phyloP scores from a whole-genome alignment of 2,888 invertebrate genomes.

The Xanthorhoe designata region DNA sequence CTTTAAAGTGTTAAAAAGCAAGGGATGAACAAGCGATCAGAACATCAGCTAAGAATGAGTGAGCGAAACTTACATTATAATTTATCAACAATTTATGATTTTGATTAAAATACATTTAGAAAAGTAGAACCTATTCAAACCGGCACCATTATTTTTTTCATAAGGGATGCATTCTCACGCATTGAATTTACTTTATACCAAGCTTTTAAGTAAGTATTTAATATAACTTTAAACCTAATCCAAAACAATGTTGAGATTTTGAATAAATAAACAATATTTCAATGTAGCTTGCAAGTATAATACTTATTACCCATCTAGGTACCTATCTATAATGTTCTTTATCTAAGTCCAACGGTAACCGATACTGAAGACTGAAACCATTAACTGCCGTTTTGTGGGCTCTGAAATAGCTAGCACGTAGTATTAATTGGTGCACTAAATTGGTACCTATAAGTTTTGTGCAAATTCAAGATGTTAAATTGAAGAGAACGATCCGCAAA shows the following conservation, averaged over 20 bases:
- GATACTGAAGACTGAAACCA: too few species aligned
- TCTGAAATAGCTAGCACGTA: background rate
- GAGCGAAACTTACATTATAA: slow-evolving; percentile 13
- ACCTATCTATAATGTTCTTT: too few species aligned
- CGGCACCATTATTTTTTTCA: background rate
- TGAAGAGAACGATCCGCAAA: slow-evolving; percentile 22
- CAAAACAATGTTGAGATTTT: too few species aligned
- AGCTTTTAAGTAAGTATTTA: too few species aligned
- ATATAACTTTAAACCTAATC: too few species aligned
- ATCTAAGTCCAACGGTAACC: too few species aligned
- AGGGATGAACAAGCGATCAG: slow-evolving; percentile 17
- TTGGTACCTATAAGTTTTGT: background rate
- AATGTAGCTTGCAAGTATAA: too few species aligned
- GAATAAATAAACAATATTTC: too few species aligned
- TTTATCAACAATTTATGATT: slow-evolving; percentile 9
- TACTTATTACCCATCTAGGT: too few species aligned
- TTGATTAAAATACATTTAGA: slow-evolving; percentile 17
- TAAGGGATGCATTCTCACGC: background rate
- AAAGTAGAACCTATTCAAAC: slow-evolving; percentile 9
- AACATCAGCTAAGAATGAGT: slow-evolving; percentile 21
- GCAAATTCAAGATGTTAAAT: background rate
- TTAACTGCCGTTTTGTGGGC: too few species aligned
- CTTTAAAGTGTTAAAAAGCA: slow-evolving; percentile 15
- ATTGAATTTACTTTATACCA: background rate
- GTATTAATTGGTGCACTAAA: background rate